Conservation (phyloP, 2,888 invertebrate species). For the Parasteatoda lunata region DNA sequence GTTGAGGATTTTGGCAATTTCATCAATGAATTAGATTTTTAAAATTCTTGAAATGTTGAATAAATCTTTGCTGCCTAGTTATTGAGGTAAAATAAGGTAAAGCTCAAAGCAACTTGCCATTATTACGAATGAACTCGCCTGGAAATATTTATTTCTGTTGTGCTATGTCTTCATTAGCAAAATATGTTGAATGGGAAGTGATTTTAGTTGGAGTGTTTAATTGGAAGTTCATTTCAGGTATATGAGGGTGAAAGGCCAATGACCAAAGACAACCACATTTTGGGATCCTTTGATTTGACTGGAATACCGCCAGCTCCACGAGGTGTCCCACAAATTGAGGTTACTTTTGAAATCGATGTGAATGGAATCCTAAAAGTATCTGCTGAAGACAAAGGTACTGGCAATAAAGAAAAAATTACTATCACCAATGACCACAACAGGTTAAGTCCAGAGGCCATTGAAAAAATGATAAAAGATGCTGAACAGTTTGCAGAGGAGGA, state of each 20-base stretch:
- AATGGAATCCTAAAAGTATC: conserved; percentile 91
- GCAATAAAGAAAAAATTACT: conserved; percentile 98
- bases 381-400: conserved; percentile 99
- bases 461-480: conserved; percentile 98
- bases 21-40: too few species aligned
- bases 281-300: conserved; percentile 98
- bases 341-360: conserved; percentile 94
- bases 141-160: too few species aligned
- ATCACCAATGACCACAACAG: conserved; percentile 99
- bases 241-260: conserved; percentile 99
- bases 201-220: too few species aligned
- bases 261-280: conserved; percentile 99
- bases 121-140: too few species aligned
- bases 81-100: too few species aligned
- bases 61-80: too few species aligned
- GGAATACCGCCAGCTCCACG: conserved; percentile 96
- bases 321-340: conserved; percentile 95
- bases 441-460: conserved; percentile 97
- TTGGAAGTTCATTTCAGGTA: conserved; percentile 76
- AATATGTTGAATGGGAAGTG: too few species aligned
- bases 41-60: too few species aligned
- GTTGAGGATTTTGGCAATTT: too few species aligned
- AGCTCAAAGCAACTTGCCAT: too few species aligned
- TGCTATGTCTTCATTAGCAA: too few species aligned
- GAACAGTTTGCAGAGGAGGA: conserved; percentile 99